A percentile compares a stretch with the other conserved stretches of the same genome.
phyloP scores from a whole-genome alignment of 2,797 vertebrate genomes.

The Peromyscus melanophrys region DNA sequence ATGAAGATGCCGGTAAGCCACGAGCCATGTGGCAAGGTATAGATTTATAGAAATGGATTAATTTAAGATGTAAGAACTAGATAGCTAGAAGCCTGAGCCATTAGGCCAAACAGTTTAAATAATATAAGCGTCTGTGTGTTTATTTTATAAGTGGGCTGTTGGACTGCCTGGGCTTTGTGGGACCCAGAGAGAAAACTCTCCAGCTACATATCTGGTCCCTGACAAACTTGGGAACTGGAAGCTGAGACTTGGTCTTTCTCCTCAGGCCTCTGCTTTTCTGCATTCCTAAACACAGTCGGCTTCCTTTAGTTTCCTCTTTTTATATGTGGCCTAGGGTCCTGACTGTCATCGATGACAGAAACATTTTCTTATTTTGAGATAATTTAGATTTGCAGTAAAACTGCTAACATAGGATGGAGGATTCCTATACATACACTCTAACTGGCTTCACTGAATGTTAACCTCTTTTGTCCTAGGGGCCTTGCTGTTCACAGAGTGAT shows the following conservation, averaged over 20 bases:
- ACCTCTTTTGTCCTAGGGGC: background rate
- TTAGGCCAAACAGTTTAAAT: too few species aligned
- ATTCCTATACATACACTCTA: background rate
- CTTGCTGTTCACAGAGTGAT: background rate
- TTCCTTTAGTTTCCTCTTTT: background rate
- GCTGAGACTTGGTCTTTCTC: background rate
- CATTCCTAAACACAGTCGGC: rapidly evolving
- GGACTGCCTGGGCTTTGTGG: too few species aligned
- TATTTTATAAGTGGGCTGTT: too few species aligned
- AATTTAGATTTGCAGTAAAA: conserved; percentile 27
- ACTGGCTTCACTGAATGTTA: background rate
- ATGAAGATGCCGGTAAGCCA: too few species aligned
- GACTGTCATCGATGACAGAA: background rate
- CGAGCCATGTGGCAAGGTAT: too few species aligned
- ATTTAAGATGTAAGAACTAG: too few species aligned
- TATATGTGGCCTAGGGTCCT: background rate
- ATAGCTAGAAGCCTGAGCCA: too few species aligned
- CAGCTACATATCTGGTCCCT: background rate
- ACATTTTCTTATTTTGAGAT: background rate
- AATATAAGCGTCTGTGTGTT: too few species aligned
- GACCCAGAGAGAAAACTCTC: too few species aligned
- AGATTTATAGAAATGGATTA: too few species aligned
- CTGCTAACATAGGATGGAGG: background rate
- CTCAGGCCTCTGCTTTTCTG: background rate
- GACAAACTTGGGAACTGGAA: background rate